Evolutionary conservation across 1,140 invertebrate species (phyloP), one percentile per base, ranked within the genome.

Genomic region (Drosophila hydei): DNA sequence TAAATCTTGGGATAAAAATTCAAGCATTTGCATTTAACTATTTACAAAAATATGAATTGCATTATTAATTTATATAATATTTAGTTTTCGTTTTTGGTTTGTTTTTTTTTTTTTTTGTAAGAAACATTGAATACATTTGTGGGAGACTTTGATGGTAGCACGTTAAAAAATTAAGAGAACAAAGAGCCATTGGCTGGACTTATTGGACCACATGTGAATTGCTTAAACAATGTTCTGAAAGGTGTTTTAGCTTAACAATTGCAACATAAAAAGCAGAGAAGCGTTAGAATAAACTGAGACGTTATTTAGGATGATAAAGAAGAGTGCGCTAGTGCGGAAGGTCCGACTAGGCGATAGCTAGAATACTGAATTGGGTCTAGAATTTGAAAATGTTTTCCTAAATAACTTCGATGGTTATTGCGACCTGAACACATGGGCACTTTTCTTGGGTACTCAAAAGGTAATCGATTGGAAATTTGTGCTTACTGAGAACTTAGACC

Each of bases 201-300:
- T 18, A 12, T 70, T 58, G 65, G 65, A 27, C 23, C n/a, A 40
- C 30, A 11, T 14, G 42, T 11, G 19, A 23, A 11, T 43, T 3
- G n/a, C 36, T n/a, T 4, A n/a, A 2, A 38, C 36, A 3, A 38
- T 38, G 36, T 43, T 8, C 14, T 19, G 3, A 48, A 56, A 68
- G 65, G 81, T 85, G 81, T 77, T 62, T 62, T 51, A 77, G 81
- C 59, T 78, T 87, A 87, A 87, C 81, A 87, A 78, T 88, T 87
- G 81, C 83, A 88, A 87, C 81, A 75, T 64, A 87, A 88, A 84
- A 87, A 87, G n/a, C 40, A 47, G 42, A 38, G 51, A 87, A 87
- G 78, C 81, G 36, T 25, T 16, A 14, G 47, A 64, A 67, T 59
- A 40, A 27, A 43, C 27, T 48, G 36, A 50, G 42, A 40, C 33